Evolutionary conservation across 2,113 vertebrate species (phyloP).

Genomic region (Myotis lucifugus): DNA sequence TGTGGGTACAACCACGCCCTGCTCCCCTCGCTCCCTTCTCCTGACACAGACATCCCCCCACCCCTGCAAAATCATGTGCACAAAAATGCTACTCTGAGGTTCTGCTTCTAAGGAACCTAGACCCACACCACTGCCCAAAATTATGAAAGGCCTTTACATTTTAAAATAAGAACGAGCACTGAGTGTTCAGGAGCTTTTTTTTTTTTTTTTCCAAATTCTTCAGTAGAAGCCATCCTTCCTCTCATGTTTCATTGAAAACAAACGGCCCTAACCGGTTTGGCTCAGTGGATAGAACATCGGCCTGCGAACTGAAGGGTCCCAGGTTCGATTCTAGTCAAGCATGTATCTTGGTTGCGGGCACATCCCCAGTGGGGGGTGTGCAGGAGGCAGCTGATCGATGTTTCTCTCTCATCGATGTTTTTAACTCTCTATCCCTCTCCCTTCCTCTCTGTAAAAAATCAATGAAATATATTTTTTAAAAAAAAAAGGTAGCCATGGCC

Average conservation of each 20-base stretch:
- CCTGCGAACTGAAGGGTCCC: too few relatives aligned
- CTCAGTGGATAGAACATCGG: too few relatives aligned
- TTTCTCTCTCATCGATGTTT: too few relatives aligned
- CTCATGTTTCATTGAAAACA: neutral
- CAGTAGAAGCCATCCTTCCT: neutral
- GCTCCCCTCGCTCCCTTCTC: neutral
- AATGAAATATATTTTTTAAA: too few relatives aligned
- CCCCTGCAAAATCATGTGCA: neutral
- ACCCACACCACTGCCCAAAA: neutral
- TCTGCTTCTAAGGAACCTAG: neutral
- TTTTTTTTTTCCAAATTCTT: neutral
- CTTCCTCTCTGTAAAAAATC: too few relatives aligned
- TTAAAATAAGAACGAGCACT: neutral
- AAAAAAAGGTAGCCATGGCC: neutral
- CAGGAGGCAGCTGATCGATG: too few relatives aligned
- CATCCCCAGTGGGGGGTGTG: too few relatives aligned
- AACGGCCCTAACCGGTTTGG: neutral
- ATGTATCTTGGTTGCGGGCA: too few relatives aligned
- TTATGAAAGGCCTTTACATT: neutral
- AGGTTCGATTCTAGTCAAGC: too few relatives aligned
- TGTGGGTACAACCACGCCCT: neutral
- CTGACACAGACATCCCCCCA: neutral
- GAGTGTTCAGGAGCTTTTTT: neutral
- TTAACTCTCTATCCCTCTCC: too few relatives aligned
- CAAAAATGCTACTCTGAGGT: neutral